phyloP scores from a whole-genome alignment of 2,113 vertebrate species.

The Neotragus pygmaeus region DNA sequence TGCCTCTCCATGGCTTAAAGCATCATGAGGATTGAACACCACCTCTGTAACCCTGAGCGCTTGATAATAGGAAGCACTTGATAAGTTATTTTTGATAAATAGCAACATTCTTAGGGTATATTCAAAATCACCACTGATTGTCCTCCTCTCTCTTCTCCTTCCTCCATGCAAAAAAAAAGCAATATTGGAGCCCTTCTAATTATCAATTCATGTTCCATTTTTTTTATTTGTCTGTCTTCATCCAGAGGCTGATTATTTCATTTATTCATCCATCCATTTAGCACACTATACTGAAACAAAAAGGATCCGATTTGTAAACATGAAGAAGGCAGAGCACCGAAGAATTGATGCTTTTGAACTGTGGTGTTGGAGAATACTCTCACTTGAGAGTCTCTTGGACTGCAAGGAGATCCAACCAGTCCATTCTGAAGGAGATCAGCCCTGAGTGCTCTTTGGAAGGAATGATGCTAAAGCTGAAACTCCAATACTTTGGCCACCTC shows the following conservation, averaged over 20 bases:
- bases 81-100: background rate
- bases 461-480: too few relatives aligned
- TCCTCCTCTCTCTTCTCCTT: background rate
- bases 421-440: too few relatives aligned
- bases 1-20: background rate
- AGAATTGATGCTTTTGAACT: too few relatives aligned
- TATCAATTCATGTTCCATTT: background rate
- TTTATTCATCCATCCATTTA: background rate
- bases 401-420: too few relatives aligned
- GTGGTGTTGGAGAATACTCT: too few relatives aligned
- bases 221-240: background rate
- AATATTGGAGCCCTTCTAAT: background rate
- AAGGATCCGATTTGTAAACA: background rate
- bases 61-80: background rate
- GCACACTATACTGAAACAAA: background rate
- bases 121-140: background rate
- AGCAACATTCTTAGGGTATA: background rate
- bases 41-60: background rate
- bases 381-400: too few relatives aligned
- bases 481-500: too few relatives aligned
- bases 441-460: too few relatives aligned
- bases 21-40: background rate
- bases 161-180: background rate
- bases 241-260: background rate
- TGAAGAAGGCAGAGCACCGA: too few relatives aligned